Evolutionary conservation across 1,140 invertebrate genomes (phyloP), one percentile per base, ranked within the genome.

Genomic region (Megathymus violae): DNA sequence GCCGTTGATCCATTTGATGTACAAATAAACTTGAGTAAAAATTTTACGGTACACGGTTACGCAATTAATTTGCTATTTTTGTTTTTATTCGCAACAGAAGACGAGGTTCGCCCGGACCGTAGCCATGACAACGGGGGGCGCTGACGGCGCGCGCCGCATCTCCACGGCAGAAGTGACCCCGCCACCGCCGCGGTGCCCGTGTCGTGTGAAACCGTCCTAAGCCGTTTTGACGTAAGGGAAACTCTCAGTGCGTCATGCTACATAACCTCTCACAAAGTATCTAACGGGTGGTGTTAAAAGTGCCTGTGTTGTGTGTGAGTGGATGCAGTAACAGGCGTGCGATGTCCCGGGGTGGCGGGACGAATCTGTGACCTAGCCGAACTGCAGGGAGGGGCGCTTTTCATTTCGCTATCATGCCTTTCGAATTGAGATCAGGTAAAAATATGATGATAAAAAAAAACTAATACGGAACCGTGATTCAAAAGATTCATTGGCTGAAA

Each of bases 11-110:
- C 63, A 64, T 74, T 82, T 78, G 71, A 79, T 69, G 73, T 73
- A 72, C 67, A 71, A 76, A 76, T 75, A 76, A 75, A 71, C 65
- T 67, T 71, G 63, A 61, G 64, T 67, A 71, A 76, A 80, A 82
- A 78, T 75, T 78, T 78, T 69, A 76, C 71, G 68, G 74, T 65
- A 78, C 76, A 82, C 76, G 76, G 84, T 89, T 89, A 85, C 82
- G 85, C 74, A 88, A 88, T 89, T 88, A 85, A 86, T 89, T 88
- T 78, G 85, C 80, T 88, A 88, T 89, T 89, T 89, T 88, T 89
- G 85, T 89, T 89, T 88, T 89, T 82, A 74, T 84, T 70, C 76
- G 69, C 69, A 62, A 76, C 59, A 77, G 81, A 82, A 78, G n/a
- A n/a, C n/a, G 71, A 75, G 83, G 82, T 82, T 85, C 79, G 81